Evolutionary conservation across 2,888 invertebrate genomes (phyloP), one percentile per base, ranked within the genome.

Genomic region (Teleogryllus oceanicus): DNA sequence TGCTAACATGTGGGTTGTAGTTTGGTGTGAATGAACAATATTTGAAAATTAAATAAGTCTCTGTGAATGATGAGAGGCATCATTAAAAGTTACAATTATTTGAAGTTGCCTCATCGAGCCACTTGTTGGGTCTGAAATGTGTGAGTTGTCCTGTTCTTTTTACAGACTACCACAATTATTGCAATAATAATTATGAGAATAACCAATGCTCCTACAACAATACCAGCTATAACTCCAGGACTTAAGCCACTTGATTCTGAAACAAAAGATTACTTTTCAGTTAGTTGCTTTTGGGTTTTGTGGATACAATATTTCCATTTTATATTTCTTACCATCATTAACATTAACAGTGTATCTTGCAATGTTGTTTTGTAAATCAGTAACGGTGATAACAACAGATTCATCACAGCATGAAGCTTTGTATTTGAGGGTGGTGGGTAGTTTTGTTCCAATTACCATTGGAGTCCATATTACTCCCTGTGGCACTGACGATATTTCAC

Each of bases 401-500:
- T 93, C 91, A 11, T 92, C 89, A 85, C 94, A 95, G 85, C 95
- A 95, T 0, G 92, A 92, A 0, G 93, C 91, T 21, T 92, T 89
- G 85, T 93, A 94, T 4, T 90, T 90, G 1, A 93, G 92, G 18
- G 88, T 88, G 1, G 94, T 89, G 51, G 91, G 89, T 50, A 92
- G 91, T 50, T 89, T 90, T 0, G 92, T 91, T 1, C 95, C 79
- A 49, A 91, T 89, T 85, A 92, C 94, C 50, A 89, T 90, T 75
- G 89, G 88, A 50, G 90, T 89, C 83, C 93, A 90, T 77, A 90
- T 88, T 50, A 94, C 84, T 0, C 93, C 93, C 21, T 79, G 83
- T 5, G 88, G 87, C 51, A 85, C 82, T 11, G 88, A 87, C 21
- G 75, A 21, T 50, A 82, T 80, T 78, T 79, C 51, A 12, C 82